Percentiles rank a stretch among this genome's conserved stretches.
These are phyloP conservation scores for Dasyprocta punctata DNA, from an alignment of 2,113 vertebrate species.

Conservation along the genomic window DNA sequence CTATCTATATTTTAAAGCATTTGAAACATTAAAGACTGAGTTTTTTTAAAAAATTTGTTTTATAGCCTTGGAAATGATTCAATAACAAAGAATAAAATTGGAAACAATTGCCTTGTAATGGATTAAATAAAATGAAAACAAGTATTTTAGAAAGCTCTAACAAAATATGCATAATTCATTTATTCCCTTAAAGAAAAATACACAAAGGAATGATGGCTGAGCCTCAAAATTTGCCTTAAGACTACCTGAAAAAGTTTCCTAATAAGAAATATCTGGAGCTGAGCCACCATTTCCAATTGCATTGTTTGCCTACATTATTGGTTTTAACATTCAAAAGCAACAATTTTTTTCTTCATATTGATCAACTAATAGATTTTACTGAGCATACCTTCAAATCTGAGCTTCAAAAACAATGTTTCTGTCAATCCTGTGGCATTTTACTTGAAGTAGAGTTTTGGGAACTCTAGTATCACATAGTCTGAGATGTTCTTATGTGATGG, in stretches of 20 bases:
- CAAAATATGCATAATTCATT: constrained; percentile 68
- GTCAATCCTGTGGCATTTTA: background rate
- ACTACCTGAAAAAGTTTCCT: constrained; percentile 60
- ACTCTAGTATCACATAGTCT: background rate
- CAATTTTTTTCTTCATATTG: constrained; percentile 30
- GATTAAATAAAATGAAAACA: constrained; percentile 35
- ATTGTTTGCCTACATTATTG: constrained; percentile 52
- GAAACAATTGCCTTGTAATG: background rate
- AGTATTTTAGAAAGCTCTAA: background rate
- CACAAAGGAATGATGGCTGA: constrained; percentile 36
- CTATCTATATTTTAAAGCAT: background rate
- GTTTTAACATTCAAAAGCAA: constrained; percentile 63
- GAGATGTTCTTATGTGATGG: background rate
- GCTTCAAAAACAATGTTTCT: background rate
- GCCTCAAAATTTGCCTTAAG: constrained; percentile 53
- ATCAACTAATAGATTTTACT: constrained; percentile 27
- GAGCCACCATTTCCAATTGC: constrained; percentile 60
- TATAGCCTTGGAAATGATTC: constrained; percentile 1
- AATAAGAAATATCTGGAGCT: constrained; percentile 53
- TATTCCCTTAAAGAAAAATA: constrained; percentile 36
- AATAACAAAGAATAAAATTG: constrained; percentile 40
- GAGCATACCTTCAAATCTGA: background rate
- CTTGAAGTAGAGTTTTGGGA: background rate
- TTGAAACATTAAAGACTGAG: background rate
- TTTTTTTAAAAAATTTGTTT: background rate